These are phyloP conservation scores for Solea senegalensis DNA, from an alignment of 2,113 vertebrate species.

Conservation along the genomic window DNA sequence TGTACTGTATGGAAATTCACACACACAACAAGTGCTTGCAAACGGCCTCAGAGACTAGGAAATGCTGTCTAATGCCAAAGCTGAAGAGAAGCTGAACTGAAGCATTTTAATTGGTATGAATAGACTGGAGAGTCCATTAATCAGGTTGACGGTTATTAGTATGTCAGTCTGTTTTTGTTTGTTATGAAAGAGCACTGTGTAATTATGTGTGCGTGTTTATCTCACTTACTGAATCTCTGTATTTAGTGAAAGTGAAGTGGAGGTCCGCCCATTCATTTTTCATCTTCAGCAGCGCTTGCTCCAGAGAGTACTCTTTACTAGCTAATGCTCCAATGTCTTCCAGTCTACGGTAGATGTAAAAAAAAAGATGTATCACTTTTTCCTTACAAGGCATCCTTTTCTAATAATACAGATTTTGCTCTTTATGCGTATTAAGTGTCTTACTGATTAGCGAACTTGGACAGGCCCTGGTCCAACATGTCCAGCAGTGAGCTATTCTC, in stretches of 20 bases:
- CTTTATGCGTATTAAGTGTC: slow-evolving; percentile 33
- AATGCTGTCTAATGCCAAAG: too few relatives aligned
- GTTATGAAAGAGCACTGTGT: neutral
- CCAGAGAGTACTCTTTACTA: slow-evolving; percentile 91
- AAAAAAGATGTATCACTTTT: slow-evolving; percentile 1
- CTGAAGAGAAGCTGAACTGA: too few relatives aligned
- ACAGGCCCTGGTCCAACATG: slow-evolving; percentile 87
- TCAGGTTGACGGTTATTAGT: neutral
- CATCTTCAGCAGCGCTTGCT: slow-evolving; percentile 92
- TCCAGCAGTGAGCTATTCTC: slow-evolving; percentile 80
- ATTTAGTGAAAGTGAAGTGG: slow-evolving; percentile 81
- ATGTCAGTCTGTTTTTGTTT: neutral
- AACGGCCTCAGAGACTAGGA: too few relatives aligned
- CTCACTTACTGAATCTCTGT: slow-evolving; percentile 88
- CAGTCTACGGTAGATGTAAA: slow-evolving; percentile 74
- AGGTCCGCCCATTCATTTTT: slow-evolving; percentile 86
- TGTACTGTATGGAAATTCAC: neutral
- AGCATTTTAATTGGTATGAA: neutral
- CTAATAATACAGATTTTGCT: neutral
- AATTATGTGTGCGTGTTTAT: neutral
- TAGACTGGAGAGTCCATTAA: neutral
- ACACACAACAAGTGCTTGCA: too few relatives aligned
- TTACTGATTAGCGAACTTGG: slow-evolving; percentile 86
- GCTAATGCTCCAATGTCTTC: slow-evolving; percentile 88
- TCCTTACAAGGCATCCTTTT: neutral